These are phyloP conservation scores for Tigriopus californicus DNA, from an alignment of 2,888 invertebrate species.

Conservation along the genomic window DNA sequence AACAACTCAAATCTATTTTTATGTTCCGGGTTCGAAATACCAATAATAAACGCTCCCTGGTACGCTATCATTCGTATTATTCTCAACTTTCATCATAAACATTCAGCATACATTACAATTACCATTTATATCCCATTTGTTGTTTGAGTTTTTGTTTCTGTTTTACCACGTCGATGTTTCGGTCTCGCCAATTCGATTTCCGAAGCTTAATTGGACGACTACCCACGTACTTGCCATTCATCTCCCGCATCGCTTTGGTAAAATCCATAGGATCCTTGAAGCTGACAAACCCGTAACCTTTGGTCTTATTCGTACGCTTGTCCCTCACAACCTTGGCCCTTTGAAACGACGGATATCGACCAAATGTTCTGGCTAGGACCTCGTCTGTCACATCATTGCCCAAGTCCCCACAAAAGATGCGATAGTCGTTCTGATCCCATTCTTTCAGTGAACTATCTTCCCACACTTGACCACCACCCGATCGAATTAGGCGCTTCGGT, in stretches of 20 bases:
- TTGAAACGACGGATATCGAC: conserved; percentile 78
- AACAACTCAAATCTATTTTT: too few relatives aligned
- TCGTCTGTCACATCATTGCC: conserved; percentile 99
- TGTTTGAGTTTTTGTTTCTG: conserved; percentile 93
- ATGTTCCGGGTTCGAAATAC: too few relatives aligned
- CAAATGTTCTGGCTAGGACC: conserved; percentile 81
- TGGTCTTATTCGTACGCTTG: conserved; percentile 89
- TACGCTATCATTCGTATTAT: too few relatives aligned
- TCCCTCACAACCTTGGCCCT: conserved; percentile 89
- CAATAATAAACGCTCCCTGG: too few relatives aligned
- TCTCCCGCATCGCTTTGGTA: conserved; percentile 57
- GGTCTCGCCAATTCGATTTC: conserved; percentile 87
- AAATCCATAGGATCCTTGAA: conserved; percentile 96
- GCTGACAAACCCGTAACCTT: conserved; percentile 96
- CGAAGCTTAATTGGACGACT: conserved; percentile 92
- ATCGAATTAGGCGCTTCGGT: conserved; percentile 56
- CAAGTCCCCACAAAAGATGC: conserved; percentile 97
- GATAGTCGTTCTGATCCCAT: conserved; percentile 62
- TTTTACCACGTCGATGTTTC: conserved; percentile 76
- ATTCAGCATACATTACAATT: neutral
- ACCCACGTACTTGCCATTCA: conserved; percentile 76
- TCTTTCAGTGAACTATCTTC: conserved; percentile 82
- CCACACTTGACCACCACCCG: conserved; percentile 88
- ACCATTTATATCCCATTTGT: conserved; percentile 35
- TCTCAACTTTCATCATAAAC: too few relatives aligned